phyloP scores from a whole-genome alignment of 2,797 vertebrate species.

The Mionectes olivaceus region DNA sequence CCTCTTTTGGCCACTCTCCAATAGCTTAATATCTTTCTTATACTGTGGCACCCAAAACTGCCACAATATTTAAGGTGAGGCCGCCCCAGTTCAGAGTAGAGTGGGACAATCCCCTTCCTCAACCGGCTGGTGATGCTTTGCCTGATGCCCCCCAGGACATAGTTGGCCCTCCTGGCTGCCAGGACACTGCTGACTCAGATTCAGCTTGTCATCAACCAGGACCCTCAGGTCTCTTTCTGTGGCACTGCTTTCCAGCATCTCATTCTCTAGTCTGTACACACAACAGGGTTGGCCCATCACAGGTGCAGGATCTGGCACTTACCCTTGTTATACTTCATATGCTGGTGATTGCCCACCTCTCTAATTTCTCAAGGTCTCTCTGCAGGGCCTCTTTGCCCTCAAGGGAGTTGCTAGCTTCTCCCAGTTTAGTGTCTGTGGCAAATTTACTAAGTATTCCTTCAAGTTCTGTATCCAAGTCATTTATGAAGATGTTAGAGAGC shows the following conservation, averaged over 20 bases:
- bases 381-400: background rate
- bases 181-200: background rate
- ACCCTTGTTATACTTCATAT: background rate
- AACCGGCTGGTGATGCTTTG: background rate
- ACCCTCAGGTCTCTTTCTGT: background rate
- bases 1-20: background rate
- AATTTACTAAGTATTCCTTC: background rate
- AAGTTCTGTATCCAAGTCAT: background rate
- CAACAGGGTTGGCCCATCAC: background rate
- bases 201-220: fast-evolving
- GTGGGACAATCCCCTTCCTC: background rate
- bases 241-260: background rate
- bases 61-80: background rate
- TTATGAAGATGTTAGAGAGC: background rate
- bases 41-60: fast-evolving
- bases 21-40: background rate
- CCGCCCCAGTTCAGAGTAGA: fast-evolving
- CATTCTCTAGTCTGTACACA: no score
- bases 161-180: no score
- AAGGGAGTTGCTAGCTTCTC: fast-evolving
- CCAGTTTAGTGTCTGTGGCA: background rate
- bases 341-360: background rate
- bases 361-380: fast-evolving
- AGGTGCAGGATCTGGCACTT: background rate
- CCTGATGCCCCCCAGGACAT: fast-evolving